Evolutionary conservation across 2,113 vertebrate species (phyloP).

Genomic region (Sinosuthora webbiana): DNA sequence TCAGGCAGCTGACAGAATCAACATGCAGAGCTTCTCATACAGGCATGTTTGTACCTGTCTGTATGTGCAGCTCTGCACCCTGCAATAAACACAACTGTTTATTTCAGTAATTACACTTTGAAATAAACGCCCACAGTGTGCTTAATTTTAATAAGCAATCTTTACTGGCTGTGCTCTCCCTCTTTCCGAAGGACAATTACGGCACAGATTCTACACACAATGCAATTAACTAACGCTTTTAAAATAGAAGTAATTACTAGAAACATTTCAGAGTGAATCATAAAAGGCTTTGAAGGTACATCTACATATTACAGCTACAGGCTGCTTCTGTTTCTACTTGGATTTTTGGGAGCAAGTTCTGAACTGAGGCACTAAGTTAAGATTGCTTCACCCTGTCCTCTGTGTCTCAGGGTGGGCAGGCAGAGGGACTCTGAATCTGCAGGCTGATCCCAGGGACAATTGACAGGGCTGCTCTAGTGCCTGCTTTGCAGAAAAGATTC

Average conservation of each 20-base stretch:
- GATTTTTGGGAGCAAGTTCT: conserved; percentile 5
- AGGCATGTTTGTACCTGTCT: conserved; percentile 61
- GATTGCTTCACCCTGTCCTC: background rate
- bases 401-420: background rate
- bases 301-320: conserved; percentile 36
- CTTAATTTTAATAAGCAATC: conserved; percentile 65
- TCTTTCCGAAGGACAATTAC: conserved; percentile 64
- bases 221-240: conserved; percentile 59
- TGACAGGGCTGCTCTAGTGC: background rate
- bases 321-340: conserved; percentile 9
- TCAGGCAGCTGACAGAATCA: conserved; percentile 10
- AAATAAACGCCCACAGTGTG: conserved; percentile 59
- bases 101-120: conserved; percentile 70
- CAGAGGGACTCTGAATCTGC: background rate
- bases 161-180: conserved; percentile 46
- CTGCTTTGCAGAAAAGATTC: background rate
- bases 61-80: conserved; percentile 31
- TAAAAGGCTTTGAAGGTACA: conserved; percentile 54
- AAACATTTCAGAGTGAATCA: conserved; percentile 52
- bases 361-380: background rate
- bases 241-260: conserved; percentile 64
- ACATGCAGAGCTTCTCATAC: conserved; percentile 28
- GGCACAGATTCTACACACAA: conserved; percentile 23
- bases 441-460: background rate
- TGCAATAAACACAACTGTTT: conserved; percentile 70